A percentile compares a stretch with the other conserved stretches of the same genome.
Evolutionary conservation across 1,140 invertebrate species (phyloP).

Genomic region (Trachymyrmex septentrionalis): DNA sequence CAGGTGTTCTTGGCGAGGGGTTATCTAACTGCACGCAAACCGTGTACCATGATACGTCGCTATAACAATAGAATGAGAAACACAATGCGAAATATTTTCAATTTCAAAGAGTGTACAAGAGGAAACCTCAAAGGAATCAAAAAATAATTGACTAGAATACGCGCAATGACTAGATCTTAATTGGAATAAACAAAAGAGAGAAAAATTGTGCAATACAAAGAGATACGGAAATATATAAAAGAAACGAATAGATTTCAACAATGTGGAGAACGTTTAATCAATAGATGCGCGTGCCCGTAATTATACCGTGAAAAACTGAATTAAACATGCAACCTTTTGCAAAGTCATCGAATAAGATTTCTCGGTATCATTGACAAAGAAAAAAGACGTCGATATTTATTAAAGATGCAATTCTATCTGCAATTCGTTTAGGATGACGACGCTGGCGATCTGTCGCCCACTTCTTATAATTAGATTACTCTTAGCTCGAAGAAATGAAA

Average conservation of each 20-base stretch:
- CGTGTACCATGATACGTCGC: conserved; percentile 6
- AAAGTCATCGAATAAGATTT: not conserved
- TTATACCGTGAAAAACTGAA: not conserved
- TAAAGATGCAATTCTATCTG: conserved; percentile 50
- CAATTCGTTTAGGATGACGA: conserved; percentile 65
- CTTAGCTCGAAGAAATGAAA: conserved; percentile 28
- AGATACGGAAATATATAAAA: not conserved
- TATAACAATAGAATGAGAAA: conserved; percentile 26
- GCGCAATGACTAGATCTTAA: not conserved
- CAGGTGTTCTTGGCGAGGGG: conserved; percentile 48
- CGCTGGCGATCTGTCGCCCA: conserved; percentile 32
- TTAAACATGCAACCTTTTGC: not conserved
- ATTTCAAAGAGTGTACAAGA: not conserved
- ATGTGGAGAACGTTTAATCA: not conserved
- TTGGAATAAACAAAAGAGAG: not conserved
- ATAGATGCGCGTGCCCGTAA: not conserved
- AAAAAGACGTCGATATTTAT: conserved; percentile 50
- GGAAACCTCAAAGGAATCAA: not conserved
- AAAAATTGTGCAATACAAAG: not conserved
- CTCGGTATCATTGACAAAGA: not conserved
- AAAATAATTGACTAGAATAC: not conserved
- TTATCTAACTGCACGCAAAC: not conserved
- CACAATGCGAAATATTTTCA: not conserved
- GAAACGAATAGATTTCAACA: not conserved
- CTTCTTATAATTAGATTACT: conserved; percentile 71